Conservation (phyloP, 2,797 vertebrate species). For the Alexandromys oeconomus region DNA sequence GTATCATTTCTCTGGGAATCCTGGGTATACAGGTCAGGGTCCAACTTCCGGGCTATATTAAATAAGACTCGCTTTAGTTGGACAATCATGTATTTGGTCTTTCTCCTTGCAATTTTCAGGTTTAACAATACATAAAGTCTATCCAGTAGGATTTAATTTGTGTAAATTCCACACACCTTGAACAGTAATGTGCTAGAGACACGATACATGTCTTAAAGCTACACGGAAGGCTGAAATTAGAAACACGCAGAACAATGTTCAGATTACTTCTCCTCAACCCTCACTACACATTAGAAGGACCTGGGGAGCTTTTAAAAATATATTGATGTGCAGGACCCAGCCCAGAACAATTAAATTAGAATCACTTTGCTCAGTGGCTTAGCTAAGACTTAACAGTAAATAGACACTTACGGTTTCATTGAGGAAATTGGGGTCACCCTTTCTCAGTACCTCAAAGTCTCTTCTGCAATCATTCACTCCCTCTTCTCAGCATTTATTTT, state of each 20-base stretch:
- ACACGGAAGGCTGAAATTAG: background rate
- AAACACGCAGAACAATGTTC: constrained; percentile 11
- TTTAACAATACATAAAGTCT: background rate
- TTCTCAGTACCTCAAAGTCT: constrained; percentile 63
- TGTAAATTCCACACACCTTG: background rate
- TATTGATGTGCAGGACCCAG: constrained; percentile 8
- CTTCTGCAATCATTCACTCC: constrained; percentile 34
- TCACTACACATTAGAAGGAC: constrained; percentile 53
- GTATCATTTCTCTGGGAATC: background rate
- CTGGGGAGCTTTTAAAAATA: constrained; percentile 63
- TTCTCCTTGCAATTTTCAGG: background rate
- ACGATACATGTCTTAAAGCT: background rate
- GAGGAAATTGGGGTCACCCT: constrained; percentile 70
- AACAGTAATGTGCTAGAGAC: background rate
- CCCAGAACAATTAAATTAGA: constrained; percentile 71
- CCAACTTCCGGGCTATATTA: no score
- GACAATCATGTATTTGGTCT: background rate
- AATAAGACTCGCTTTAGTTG: background rate
- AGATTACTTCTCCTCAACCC: constrained; percentile 29
- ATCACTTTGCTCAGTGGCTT: constrained; percentile 52
- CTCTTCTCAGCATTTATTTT: constrained; percentile 49
- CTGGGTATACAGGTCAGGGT: no score
- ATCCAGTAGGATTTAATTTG: background rate
- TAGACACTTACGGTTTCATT: constrained; percentile 52
- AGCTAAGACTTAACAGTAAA: constrained; percentile 70